A percentile compares a stretch with the other conserved stretches of the same genome.
These are phyloP conservation scores for Lordiphosa collinella DNA, from an alignment of 1,140 invertebrate species.

Conservation along the genomic window DNA sequence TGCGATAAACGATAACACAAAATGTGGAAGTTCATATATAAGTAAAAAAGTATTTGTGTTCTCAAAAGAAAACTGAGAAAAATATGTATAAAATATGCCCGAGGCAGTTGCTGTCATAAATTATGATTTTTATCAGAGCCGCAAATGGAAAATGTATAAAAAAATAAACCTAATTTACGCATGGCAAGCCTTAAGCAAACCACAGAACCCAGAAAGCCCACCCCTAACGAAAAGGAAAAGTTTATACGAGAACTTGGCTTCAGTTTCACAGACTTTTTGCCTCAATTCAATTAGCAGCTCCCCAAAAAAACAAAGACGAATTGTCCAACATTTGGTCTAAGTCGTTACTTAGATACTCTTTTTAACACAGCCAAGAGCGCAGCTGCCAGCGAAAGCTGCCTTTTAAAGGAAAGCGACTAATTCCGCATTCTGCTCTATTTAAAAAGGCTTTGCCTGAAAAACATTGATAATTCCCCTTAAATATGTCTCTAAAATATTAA, in stretches of 20 bases:
- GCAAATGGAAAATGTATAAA: slow-evolving; percentile 73
- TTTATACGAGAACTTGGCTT: slow-evolving; percentile 17
- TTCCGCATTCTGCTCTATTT: too few relatives aligned
- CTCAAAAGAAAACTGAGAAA: slow-evolving; percentile 7
- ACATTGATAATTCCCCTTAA: too few relatives aligned
- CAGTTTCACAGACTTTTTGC: slow-evolving; percentile 19
- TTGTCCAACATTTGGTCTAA: too few relatives aligned
- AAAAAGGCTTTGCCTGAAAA: too few relatives aligned
- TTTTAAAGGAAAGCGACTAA: too few relatives aligned
- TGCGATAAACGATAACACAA: slow-evolving; percentile 74
- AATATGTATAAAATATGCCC: slow-evolving; percentile 42
- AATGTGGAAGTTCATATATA: slow-evolving; percentile 57
- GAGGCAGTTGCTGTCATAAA: slow-evolving; percentile 72
- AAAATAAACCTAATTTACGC: slow-evolving; percentile 69
- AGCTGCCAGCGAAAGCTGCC: too few relatives aligned
- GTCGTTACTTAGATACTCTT: too few relatives aligned
- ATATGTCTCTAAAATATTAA: too few relatives aligned
- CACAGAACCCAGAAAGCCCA: slow-evolving; percentile 48
- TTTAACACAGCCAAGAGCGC: too few relatives aligned
- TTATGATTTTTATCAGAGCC: slow-evolving; percentile 75
- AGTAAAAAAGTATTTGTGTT: slow-evolving; percentile 3
- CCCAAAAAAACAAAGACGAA: slow-evolving; percentile 8
- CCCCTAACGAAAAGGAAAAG: slow-evolving; percentile 8
- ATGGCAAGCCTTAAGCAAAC: slow-evolving; percentile 37
- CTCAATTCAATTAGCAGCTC: slow-evolving; percentile 35